These are phyloP conservation scores for Trissolcus brochymenae DNA, from an alignment of 2,888 invertebrate genomes.

Conservation along the genomic window DNA sequence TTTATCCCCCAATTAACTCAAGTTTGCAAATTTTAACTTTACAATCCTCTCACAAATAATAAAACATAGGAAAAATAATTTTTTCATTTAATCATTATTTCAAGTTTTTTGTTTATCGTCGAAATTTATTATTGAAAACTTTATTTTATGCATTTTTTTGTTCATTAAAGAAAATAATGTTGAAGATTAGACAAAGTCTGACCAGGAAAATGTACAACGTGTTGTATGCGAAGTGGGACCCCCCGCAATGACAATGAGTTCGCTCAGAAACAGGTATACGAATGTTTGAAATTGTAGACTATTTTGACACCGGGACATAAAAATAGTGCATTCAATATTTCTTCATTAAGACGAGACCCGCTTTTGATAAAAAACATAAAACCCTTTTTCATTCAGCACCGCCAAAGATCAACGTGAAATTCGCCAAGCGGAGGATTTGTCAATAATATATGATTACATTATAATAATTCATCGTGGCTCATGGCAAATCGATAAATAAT, in stretches of 20 bases:
- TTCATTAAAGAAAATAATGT: too few species aligned
- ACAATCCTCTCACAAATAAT: too few species aligned
- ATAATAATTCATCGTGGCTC: background rate
- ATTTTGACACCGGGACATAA: slow-evolving; percentile 18
- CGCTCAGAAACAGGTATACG: slow-evolving; percentile 21
- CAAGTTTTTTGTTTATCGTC: too few species aligned
- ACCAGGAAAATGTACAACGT: slow-evolving; percentile 17
- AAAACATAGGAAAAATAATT: too few species aligned
- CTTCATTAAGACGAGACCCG: slow-evolving; percentile 13
- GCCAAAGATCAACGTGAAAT: background rate
- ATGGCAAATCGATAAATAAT: background rate
- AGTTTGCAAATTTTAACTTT: too few species aligned
- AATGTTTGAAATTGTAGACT: slow-evolving; percentile 19
- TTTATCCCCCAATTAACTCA: too few species aligned
- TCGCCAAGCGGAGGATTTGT: too few species aligned
- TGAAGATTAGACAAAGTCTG: background rate
- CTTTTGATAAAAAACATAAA: slow-evolving; percentile 2
- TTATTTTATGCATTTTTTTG: too few species aligned
- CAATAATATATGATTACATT: too few species aligned
- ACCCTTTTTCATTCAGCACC: slow-evolving; percentile 3
- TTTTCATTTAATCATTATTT: too few species aligned
- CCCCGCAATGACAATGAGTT: slow-evolving; percentile 26
- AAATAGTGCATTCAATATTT: slow-evolving; percentile 15
- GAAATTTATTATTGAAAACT: too few species aligned
- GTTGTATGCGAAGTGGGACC: slow-evolving; percentile 19